These are phyloP conservation scores for Aeoliscus strigatus DNA, from an alignment of 2,797 vertebrate genomes.

Conservation along the genomic window DNA sequence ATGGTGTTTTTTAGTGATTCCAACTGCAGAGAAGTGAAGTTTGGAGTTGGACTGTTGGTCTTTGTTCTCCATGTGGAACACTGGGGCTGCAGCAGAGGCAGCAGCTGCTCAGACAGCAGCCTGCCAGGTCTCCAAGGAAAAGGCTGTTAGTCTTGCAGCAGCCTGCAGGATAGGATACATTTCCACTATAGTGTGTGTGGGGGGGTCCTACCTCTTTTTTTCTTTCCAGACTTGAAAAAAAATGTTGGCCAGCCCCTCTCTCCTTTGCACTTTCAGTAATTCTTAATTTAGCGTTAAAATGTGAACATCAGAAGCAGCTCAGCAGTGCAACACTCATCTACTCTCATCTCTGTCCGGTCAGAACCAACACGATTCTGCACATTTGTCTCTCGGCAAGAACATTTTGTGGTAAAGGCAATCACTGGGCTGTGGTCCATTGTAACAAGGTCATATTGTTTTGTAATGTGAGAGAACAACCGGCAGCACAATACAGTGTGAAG, in stretches of 20 bases:
- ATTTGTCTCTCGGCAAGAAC: slow-evolving; percentile 35
- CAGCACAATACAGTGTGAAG: slow-evolving; percentile 20
- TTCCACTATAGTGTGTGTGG: slow-evolving; percentile 25
- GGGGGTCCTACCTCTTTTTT: slow-evolving; percentile 13
- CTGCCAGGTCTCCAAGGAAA: slow-evolving; percentile 51
- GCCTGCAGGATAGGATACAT: slow-evolving; percentile 56
- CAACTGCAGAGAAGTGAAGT: slow-evolving; percentile 26
- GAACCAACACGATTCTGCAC: slow-evolving; percentile 5
- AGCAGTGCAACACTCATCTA: slow-evolving; percentile 6
- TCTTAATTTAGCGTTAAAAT: slow-evolving; percentile 24
- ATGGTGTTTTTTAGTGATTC: slow-evolving; percentile 21
- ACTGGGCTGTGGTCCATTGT: slow-evolving; percentile 45
- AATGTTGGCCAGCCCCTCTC: slow-evolving; percentile 34
- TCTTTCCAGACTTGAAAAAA: slow-evolving; percentile 36
- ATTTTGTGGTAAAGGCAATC: slow-evolving; percentile 44
- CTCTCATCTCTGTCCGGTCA: background rate
- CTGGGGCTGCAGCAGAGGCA: slow-evolving; percentile 52
- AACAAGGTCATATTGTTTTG: slow-evolving; percentile 58
- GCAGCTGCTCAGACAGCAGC: slow-evolving; percentile 56
- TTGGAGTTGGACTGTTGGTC: slow-evolving; percentile 22
- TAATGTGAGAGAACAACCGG: slow-evolving; percentile 38
- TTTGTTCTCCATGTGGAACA: slow-evolving; percentile 41
- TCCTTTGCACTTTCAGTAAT: slow-evolving; percentile 28
- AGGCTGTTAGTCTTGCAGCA: slow-evolving; percentile 64
- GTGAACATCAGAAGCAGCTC: background rate